Conservation (phyloP, 92 coral and sea anemone genomes). For the Phymanthus crucifer region DNA sequence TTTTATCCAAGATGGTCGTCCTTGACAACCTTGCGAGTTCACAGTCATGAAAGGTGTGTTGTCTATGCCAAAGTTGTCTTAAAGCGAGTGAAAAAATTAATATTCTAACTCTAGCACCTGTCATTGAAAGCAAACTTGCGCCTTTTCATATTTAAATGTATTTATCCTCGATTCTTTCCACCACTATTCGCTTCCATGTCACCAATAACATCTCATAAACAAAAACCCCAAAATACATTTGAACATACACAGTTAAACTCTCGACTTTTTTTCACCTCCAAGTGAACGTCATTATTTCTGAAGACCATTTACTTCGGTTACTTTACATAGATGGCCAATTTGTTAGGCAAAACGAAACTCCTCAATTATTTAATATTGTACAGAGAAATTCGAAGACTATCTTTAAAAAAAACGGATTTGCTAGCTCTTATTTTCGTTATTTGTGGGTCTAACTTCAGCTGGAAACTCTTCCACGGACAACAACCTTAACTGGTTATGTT, state of each 20-base stretch:
- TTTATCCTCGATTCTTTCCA: background rate
- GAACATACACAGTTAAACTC: background rate
- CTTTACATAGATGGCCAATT: conserved; percentile 23
- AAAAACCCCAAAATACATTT: conserved; percentile 29
- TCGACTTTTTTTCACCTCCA: conserved; percentile 3
- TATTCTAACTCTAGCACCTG: conserved; percentile 38
- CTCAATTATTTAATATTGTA: conserved; percentile 10
- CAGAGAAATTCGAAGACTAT: background rate
- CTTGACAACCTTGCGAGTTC: conserved; percentile 44
- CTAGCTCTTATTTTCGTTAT: background rate
- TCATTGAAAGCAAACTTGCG: conserved; percentile 10
- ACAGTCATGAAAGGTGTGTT: conserved; percentile 52
- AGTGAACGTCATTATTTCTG: conserved; percentile 1
- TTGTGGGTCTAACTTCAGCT: background rate
- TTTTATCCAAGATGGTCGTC: conserved; percentile 44
- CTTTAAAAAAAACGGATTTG: background rate
- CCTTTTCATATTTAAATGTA: conserved; percentile 70
- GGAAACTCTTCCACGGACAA: background rate
- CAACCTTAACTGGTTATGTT: background rate
- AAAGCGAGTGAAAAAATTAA: conserved; percentile 2
- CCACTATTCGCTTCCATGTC: background rate
- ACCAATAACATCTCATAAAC: background rate
- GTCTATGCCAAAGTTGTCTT: conserved; percentile 16
- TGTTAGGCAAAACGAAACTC: background rate
- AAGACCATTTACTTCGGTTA: background rate